phyloP scores from a whole-genome alignment of 2,888 invertebrate genomes.

The Odontocolon sp. region DNA sequence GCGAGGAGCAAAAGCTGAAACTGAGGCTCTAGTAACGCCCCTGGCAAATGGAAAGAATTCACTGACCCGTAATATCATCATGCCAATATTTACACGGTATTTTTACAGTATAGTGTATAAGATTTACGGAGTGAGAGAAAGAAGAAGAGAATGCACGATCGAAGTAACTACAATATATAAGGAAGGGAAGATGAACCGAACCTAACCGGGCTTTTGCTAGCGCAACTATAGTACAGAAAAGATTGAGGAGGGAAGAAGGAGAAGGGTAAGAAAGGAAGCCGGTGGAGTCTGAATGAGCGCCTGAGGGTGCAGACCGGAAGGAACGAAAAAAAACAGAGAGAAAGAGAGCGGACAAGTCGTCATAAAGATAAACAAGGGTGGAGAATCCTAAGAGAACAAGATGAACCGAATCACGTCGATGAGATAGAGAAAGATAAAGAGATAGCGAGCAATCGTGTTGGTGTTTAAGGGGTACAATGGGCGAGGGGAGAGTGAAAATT shows the following conservation, averaged over 20 bases:
- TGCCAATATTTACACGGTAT: conserved; percentile 59
- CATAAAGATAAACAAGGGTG: neutral
- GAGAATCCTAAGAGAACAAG: neutral
- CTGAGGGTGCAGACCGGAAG: neutral
- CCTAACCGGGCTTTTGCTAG: neutral
- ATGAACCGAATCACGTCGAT: conserved; percentile 23
- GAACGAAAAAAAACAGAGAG: neutral
- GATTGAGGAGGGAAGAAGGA: neutral
- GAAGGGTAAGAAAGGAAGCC: neutral
- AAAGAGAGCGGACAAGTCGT: too few species aligned
- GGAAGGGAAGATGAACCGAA: neutral
- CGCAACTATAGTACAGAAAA: too few species aligned
- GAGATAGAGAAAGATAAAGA: conserved; percentile 23
- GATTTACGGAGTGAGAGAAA: too few species aligned
- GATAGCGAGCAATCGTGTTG: neutral
- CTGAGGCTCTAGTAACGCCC: neutral
- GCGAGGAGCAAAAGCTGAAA: neutral
- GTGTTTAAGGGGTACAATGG: neutral
- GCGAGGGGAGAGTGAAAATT: conserved; percentile 8
- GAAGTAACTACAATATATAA: neutral
- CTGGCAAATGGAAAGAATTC: neutral
- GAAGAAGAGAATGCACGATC: neutral
- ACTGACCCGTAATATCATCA: conserved; percentile 63
- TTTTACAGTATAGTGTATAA: neutral
- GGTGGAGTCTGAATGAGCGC: neutral